Percentiles rank a stretch among this genome's conserved stretches.
These are phyloP conservation scores for Gymnopithys bicolor DNA, from an alignment of 2,797 vertebrate genomes.

Conservation along the genomic window DNA sequence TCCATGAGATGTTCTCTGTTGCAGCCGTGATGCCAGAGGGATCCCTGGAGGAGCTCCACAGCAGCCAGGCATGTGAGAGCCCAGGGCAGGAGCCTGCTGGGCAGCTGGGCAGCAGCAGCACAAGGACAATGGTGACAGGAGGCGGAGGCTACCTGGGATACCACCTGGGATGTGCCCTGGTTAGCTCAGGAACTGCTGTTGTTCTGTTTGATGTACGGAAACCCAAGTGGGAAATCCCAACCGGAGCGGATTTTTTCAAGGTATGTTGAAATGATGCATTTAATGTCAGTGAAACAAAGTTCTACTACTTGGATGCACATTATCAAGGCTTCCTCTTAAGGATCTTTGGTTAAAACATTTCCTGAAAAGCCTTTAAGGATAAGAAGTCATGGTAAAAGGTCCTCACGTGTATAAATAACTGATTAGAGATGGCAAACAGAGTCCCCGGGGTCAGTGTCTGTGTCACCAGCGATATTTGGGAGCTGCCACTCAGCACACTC, in stretches of 20 bases:
- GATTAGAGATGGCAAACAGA: background rate
- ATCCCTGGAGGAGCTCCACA: constrained; percentile 50
- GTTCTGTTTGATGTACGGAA: constrained; percentile 85
- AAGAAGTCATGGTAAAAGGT: background rate
- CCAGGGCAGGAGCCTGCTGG: constrained; percentile 27
- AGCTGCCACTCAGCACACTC: background rate
- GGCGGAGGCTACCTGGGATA: constrained; percentile 92
- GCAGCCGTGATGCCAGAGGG: constrained; percentile 63
- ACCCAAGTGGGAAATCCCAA: constrained; percentile 81
- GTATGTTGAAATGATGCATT: constrained; percentile 55
- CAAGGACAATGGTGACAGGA: constrained; percentile 88
- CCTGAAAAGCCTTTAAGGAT: background rate
- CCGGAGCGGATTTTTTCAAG: constrained; percentile 84
- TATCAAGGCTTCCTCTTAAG: background rate
- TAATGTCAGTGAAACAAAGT: background rate
- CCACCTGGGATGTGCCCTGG: constrained; percentile 85
- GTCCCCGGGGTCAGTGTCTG: background rate
- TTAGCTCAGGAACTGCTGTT: constrained; percentile 80
- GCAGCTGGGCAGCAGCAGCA: background rate
- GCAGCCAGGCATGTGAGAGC: constrained; percentile 57
- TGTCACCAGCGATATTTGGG: background rate
- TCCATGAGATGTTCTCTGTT: constrained; percentile 7
- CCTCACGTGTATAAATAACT: background rate
- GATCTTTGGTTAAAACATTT: background rate
- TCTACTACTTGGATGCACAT: background rate